Evolutionary conservation across 2,888 invertebrate species (phyloP).

Genomic region (Lasioglossum vierecki): DNA sequence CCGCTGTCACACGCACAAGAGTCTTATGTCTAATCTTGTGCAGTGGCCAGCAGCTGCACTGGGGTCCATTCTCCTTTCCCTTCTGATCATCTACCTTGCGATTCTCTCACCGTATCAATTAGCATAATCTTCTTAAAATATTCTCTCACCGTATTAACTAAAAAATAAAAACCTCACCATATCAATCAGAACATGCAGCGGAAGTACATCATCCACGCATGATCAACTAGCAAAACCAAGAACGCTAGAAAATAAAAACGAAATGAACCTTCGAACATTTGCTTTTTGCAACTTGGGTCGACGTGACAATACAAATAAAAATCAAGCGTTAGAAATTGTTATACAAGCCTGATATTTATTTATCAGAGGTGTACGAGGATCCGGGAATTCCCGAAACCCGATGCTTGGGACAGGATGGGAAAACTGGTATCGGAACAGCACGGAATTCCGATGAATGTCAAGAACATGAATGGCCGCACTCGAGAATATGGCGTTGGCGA

Average conservation of each 20-base stretch:
- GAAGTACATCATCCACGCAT: too few relatives aligned
- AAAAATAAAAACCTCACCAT: too few relatives aligned
- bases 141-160: neutral
- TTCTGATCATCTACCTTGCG: neutral
- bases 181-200: too few relatives aligned
- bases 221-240: too few relatives aligned
- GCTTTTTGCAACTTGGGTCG: neutral
- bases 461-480: too few relatives aligned
- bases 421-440: too few relatives aligned
- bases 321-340: neutral
- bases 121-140: too few relatives aligned
- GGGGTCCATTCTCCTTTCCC: constrained; percentile 86
- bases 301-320: neutral
- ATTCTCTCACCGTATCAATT: neutral
- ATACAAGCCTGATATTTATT: neutral
- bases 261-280: neutral
- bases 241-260: neutral
- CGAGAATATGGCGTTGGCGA: too few relatives aligned
- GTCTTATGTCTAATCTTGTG: constrained; percentile 96
- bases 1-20: constrained; percentile 99
- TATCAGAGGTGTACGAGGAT: too few relatives aligned
- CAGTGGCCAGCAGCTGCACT: constrained; percentile 99
- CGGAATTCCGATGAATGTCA: too few relatives aligned
- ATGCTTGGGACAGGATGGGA: too few relatives aligned
- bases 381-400: too few relatives aligned